Conservation (phyloP, 2,888 invertebrate species). For the Meghimatium bilineatum region DNA sequence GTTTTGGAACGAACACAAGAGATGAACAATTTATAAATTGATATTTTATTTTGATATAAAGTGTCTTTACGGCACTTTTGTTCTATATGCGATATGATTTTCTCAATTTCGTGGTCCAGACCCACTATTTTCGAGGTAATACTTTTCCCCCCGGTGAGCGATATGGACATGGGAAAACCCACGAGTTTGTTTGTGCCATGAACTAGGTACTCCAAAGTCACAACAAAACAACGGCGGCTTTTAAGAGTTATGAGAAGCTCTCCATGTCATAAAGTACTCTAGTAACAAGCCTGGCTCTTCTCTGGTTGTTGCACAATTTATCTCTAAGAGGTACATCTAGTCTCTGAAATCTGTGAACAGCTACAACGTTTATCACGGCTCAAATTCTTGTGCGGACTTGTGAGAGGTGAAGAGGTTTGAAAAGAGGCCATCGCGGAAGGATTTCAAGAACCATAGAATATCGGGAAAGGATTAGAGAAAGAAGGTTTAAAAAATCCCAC, state of each 20-base stretch:
- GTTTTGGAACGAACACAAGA: too few species aligned
- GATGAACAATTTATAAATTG: too few species aligned
- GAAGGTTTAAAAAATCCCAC: background rate
- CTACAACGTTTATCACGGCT: background rate
- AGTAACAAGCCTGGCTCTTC: background rate
- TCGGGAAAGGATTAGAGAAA: background rate
- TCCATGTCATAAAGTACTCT: slow-evolving; percentile 8
- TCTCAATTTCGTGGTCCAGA: too few species aligned
- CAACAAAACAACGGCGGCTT: background rate
- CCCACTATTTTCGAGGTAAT: too few species aligned
- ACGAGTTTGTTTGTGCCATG: background rate
- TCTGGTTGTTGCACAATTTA: slow-evolving; percentile 9
- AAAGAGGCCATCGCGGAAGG: slow-evolving; percentile 9
- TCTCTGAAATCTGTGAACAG: slow-evolving; percentile 4
- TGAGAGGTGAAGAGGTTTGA: background rate
- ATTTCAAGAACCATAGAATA: background rate
- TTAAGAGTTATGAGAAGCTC: background rate
- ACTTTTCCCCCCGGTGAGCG: too few species aligned
- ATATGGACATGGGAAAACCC: slow-evolving; percentile 14
- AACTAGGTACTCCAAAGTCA: background rate
- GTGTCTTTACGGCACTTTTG: too few species aligned
- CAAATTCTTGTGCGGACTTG: slow-evolving; percentile 1
- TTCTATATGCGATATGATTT: too few species aligned
- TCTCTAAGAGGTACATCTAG: background rate
- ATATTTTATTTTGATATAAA: too few species aligned